Evolutionary conservation across 2,888 invertebrate species (phyloP), one percentile per base, ranked within the genome.

Genomic region (Andrena hattorfiana): DNA sequence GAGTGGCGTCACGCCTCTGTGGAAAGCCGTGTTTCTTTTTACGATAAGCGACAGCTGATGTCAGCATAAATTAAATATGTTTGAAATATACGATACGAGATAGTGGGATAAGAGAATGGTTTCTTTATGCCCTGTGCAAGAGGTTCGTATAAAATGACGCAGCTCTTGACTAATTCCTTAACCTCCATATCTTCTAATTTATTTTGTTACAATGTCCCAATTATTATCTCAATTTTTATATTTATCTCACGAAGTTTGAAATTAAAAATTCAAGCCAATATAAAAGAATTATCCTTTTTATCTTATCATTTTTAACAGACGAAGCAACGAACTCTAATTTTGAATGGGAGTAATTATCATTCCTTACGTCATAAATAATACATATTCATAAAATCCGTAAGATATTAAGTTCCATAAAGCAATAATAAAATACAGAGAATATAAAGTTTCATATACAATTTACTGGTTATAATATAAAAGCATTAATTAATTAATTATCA

Each of bases 61-160:
- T 79, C 82, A 79, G 70, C 85, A 73, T 77, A 73, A 81, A 77
- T 64, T 76, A 67, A 78, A 82, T 51, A 76, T 69, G 69, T 74
- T 42, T 51, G 35, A 16, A 60, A 26, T 42, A 63, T 28, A 13
- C 16, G 79, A 63, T 48, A 4, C 13, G 30, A 59, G 62, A 63
- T 42, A 67, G 49, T 28, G 16, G 23, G 32, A 74, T 51, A 68
- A 74, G 62, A 48, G 16, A 32, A 62, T 56, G 51, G 62, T 66
- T 63, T 20, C 10, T 68, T 73, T 48, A 8, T 68, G 54, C 20
- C 4, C 30, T 5, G 32, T 1, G 13, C 51, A 69, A 69, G 35
- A 16, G 8, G 26, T 20, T n/a, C 13, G 13, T 5, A 16, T 6
- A 5, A 20, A 16, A 7, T 13, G 6, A 0, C 23, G 49, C 26